phyloP scores from a whole-genome alignment of 2,797 vertebrate species.

The Lemur catta region DNA sequence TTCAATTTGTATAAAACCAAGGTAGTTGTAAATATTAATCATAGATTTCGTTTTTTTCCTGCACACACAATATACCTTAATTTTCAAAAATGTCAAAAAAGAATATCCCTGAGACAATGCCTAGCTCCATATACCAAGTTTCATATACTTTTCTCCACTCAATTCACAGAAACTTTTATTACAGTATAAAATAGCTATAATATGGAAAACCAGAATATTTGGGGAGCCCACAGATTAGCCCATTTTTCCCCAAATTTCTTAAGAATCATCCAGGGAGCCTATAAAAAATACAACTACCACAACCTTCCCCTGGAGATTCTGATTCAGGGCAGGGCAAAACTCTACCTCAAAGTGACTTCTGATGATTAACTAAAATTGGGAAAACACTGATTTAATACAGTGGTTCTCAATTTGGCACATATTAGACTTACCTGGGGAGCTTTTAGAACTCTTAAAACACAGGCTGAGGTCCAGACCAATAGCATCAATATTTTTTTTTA shows the following conservation, averaged over 20 bases:
- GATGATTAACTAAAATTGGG: background rate
- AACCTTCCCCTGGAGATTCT: conserved; percentile 5
- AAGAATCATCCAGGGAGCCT: background rate
- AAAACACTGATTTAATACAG: background rate
- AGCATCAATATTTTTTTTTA: background rate
- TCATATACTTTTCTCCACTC: background rate
- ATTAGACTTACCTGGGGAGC: background rate
- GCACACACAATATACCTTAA: background rate
- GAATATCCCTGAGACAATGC: background rate
- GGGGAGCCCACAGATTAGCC: background rate
- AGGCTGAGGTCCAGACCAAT: background rate
- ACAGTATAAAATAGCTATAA: conserved; percentile 24
- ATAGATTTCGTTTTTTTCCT: conserved; percentile 16
- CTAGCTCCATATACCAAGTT: conserved; percentile 11
- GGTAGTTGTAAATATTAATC: conserved; percentile 33
- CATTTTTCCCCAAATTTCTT: background rate
- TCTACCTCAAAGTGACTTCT: conserved; percentile 35
- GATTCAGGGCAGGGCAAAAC: conserved; percentile 15
- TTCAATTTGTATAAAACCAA: conserved; percentile 48
- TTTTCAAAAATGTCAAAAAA: conserved; percentile 47
- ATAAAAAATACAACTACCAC: conserved; percentile 27
- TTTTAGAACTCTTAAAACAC: conserved; percentile 13
- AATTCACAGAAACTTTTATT: conserved; percentile 12
- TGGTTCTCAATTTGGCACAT: background rate
- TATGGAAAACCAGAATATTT: conserved; percentile 7